Conservation (phyloP, 2,113 vertebrate species). For the Archilochus colubris region DNA sequence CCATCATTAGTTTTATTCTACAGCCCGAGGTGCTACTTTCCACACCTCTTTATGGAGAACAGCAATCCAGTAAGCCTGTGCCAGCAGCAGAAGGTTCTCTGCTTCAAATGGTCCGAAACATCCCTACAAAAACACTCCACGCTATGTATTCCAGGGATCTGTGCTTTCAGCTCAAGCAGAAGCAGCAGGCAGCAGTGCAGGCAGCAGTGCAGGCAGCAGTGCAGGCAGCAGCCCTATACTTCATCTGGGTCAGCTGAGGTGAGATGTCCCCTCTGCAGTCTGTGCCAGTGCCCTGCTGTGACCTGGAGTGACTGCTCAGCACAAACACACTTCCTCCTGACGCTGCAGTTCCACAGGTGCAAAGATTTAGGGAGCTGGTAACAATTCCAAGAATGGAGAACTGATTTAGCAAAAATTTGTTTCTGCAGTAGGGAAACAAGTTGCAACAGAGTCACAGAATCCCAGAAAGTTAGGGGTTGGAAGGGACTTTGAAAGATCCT, state of each 20-base stretch:
- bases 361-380: not conserved
- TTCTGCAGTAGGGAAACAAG: not conserved
- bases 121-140: not conserved
- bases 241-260: not conserved
- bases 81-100: not conserved
- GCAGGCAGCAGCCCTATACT: not conserved
- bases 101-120: not conserved
- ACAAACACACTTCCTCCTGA: not conserved
- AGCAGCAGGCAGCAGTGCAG: not conserved
- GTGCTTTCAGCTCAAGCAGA: not conserved
- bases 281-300: rapidly evolving
- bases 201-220: not conserved
- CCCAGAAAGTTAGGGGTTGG: too few species aligned
- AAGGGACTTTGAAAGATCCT: too few species aligned
- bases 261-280: too few species aligned
- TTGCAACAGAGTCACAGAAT: too few species aligned
- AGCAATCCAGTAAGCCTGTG: not conserved
- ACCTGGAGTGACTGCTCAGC: rapidly evolving
- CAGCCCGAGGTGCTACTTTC: not conserved
- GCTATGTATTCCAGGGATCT: not conserved
- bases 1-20: not conserved
- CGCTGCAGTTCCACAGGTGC: not conserved
- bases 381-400: not conserved
- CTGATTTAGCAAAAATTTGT: not conserved
- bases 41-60: not conserved